Conservation (phyloP, 2,888 invertebrate genomes). For the Agriopis marginaria region DNA sequence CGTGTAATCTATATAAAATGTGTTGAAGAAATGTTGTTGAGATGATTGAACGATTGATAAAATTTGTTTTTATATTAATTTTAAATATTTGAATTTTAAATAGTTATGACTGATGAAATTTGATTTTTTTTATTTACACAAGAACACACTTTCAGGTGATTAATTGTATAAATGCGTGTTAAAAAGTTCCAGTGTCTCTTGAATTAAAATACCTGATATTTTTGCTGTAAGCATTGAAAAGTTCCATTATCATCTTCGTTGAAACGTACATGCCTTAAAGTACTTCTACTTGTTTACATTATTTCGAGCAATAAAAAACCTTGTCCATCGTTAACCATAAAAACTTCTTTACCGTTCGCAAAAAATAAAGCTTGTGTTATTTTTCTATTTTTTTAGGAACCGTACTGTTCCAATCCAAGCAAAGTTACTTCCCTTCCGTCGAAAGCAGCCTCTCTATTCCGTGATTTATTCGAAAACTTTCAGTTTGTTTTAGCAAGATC, state of each 20-base stretch:
- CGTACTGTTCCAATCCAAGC: slow-evolving; percentile 21
- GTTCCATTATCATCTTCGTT: neutral
- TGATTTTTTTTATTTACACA: no score
- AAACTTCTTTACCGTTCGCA: slow-evolving; percentile 5
- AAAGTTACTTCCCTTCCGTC: slow-evolving; percentile 31
- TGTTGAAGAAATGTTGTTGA: no score
- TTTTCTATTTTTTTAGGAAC: slow-evolving; percentile 31
- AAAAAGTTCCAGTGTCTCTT: no score
- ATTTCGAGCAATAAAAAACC: neutral
- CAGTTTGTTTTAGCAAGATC: slow-evolving; percentile 38
- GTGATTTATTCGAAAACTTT: slow-evolving; percentile 38
- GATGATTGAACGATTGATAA: no score
- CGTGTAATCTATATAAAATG: no score
- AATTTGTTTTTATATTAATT: no score
- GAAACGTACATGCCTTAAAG: neutral
- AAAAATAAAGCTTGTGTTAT: slow-evolving; percentile 17
- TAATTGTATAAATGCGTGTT: no score
- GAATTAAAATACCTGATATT: no score
- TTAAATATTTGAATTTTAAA: no score
- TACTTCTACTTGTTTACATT: slow-evolving; percentile 4
- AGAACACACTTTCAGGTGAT: no score
- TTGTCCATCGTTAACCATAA: slow-evolving; percentile 1
- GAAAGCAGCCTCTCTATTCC: slow-evolving; percentile 36
- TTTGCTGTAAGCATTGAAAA: no score
- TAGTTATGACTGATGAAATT: no score